Percentiles rank a stretch among this genome's conserved stretches.
Evolutionary conservation across 2,113 vertebrate species (phyloP).

Genomic region (Aptenodytes forsteri): DNA sequence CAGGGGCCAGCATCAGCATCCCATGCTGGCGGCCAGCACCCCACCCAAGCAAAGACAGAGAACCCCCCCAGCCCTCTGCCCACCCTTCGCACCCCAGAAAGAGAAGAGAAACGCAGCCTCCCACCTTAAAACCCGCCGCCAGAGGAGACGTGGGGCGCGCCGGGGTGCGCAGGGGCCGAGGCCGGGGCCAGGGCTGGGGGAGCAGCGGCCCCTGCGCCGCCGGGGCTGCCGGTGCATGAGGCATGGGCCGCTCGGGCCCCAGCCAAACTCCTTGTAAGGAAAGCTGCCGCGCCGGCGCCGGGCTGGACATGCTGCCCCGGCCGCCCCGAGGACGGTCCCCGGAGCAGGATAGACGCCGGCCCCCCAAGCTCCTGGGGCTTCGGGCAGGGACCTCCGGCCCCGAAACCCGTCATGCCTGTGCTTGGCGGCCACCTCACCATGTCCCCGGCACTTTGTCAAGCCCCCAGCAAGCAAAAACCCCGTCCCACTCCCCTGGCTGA

Average conservation of each 20-base stretch:
- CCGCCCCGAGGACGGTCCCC: background rate
- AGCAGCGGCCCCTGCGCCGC: background rate
- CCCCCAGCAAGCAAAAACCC: background rate
- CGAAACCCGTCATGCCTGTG: rapidly evolving
- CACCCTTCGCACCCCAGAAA: background rate
- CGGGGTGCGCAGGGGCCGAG: background rate
- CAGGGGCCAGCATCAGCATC: background rate
- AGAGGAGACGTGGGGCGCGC: background rate
- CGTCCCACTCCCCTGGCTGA: background rate
- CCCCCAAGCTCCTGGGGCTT: background rate
- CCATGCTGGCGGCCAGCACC: background rate
- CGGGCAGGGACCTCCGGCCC: background rate
- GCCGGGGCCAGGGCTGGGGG: background rate
- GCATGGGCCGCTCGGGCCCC: slow-evolving; percentile 19
- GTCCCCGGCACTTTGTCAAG: background rate
- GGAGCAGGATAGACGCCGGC: background rate
- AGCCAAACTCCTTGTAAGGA: slow-evolving; percentile 79
- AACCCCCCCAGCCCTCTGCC: background rate
- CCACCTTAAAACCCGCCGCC: background rate
- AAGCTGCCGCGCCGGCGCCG: slow-evolving; percentile 34
- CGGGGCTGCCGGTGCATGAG: slow-evolving; percentile 52
- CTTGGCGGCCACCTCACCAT: rapidly evolving
- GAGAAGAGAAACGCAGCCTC: background rate
- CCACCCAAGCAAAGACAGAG: background rate
- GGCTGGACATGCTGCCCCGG: slow-evolving; percentile 16